Evolutionary conservation across 2,888 invertebrate genomes (phyloP).

Genomic region (Caenorhabditis japonica): DNA sequence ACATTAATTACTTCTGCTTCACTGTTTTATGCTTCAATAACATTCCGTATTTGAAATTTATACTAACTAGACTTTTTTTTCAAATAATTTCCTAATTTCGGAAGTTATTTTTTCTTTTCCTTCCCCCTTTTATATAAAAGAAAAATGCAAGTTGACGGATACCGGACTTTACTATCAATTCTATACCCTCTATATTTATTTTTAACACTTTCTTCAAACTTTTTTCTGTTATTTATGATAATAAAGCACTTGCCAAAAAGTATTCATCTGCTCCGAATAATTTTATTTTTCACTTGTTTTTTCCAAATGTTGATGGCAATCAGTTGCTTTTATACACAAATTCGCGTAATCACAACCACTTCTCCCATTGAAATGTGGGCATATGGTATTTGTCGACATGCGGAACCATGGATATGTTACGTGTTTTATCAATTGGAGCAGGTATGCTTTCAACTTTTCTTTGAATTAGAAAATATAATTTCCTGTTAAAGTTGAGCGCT

Average conservation of each 20-base stretch:
- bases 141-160: too few relatives aligned
- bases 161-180: too few relatives aligned
- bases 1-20: too few relatives aligned
- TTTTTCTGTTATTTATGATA: constrained; percentile 15
- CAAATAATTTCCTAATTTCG: too few relatives aligned
- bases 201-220: not conserved
- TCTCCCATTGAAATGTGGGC: constrained; percentile 22
- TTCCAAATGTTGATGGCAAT: constrained; percentile 25
- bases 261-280: constrained; percentile 12
- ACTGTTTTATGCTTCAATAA: too few relatives aligned
- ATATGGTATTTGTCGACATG: constrained; percentile 13
- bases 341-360: constrained; percentile 3
- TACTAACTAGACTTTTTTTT: too few relatives aligned
- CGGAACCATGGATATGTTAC: constrained; percentile 22
- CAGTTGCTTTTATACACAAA: constrained; percentile 10
- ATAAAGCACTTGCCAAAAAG: constrained; percentile 26
- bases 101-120: too few relatives aligned
- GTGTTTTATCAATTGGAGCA: constrained; percentile 17
- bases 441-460: not conserved
- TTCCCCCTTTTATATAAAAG: too few relatives aligned
- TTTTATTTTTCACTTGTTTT: constrained; percentile 4
- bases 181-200: constrained; percentile 22
- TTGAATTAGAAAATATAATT: not conserved
- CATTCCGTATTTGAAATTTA: too few relatives aligned
- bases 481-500: not conserved